Conservation (phyloP, 2,113 vertebrate genomes). For the Podarcis cretensis region DNA sequence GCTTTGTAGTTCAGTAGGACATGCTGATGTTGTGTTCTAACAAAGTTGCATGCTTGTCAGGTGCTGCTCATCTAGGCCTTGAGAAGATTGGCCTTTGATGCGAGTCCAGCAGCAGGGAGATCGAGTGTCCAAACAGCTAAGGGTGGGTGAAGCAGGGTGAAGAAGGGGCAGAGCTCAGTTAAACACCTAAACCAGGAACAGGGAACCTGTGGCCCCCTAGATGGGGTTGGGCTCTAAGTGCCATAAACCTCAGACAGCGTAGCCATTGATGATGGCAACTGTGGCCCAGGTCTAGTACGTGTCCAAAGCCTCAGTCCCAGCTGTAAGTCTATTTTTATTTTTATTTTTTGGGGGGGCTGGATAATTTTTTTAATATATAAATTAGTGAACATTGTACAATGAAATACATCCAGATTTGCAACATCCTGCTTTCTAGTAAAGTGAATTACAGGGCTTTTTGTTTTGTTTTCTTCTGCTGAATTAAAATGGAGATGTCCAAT, state of each 20-base stretch:
- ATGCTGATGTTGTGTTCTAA: background rate
- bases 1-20: slow-evolving; percentile 5
- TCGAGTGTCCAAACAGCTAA: background rate
- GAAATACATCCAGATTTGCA: background rate
- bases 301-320: background rate
- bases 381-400: background rate
- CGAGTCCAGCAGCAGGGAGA: background rate
- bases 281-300: background rate
- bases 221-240: background rate
- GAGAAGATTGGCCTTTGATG: background rate
- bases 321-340: no score
- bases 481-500: background rate
- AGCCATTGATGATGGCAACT: background rate
- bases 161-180: background rate
- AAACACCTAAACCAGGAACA: background rate
- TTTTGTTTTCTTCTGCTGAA: background rate
- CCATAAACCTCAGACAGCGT: background rate
- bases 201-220: background rate
- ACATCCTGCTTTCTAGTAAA: background rate
- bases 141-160: background rate
- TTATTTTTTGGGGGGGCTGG: no score
- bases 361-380: background rate
- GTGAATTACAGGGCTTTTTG: background rate
- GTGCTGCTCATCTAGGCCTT: background rate
- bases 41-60: background rate